Conservation (phyloP, 2,797 vertebrate genomes). For the Gymnoscopelus braueri region DNA sequence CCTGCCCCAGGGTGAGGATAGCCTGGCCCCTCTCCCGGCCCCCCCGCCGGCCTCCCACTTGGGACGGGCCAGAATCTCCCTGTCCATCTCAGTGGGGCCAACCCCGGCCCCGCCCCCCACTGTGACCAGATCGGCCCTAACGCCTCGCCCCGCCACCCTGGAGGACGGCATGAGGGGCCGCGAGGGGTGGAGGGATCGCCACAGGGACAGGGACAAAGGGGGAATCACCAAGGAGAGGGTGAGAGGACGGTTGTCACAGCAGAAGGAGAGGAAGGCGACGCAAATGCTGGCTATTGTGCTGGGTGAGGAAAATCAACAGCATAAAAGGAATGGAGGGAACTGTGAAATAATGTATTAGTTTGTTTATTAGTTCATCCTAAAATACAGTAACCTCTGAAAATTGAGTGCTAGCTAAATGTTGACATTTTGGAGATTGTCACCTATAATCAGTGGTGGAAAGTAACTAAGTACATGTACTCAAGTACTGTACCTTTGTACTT, state of each 20-base stretch:
- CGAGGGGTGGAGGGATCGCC: slow-evolving; percentile 73
- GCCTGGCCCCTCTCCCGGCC: slow-evolving; percentile 34
- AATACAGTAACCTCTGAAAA: too few species aligned
- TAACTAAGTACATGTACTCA: too few species aligned
- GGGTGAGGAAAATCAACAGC: slow-evolving; percentile 63
- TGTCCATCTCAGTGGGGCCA: slow-evolving; percentile 75
- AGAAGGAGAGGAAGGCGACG: slow-evolving; percentile 84
- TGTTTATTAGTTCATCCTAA: too few species aligned
- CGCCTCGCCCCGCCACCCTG: slow-evolving; percentile 63
- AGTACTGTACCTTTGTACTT: too few species aligned
- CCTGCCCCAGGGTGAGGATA: slow-evolving; percentile 65
- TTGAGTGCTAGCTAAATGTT: too few species aligned
- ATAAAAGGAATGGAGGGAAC: not conserved
- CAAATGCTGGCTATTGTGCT: slow-evolving; percentile 85
- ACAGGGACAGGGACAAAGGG: slow-evolving; percentile 63
- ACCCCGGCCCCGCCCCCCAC: slow-evolving; percentile 56
- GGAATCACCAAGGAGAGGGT: slow-evolving; percentile 72
- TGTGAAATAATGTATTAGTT: not conserved
- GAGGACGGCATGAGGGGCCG: slow-evolving; percentile 70
- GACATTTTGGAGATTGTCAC: too few species aligned
- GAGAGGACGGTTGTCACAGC: slow-evolving; percentile 80
- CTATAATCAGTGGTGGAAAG: too few species aligned
- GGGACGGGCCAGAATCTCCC: slow-evolving; percentile 63
- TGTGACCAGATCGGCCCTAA: slow-evolving; percentile 58
- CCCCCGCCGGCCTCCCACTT: slow-evolving; percentile 51